Evolutionary conservation across 2,888 invertebrate genomes (phyloP), one percentile per base, ranked within the genome.

Genomic region (Acleris emargana): DNA sequence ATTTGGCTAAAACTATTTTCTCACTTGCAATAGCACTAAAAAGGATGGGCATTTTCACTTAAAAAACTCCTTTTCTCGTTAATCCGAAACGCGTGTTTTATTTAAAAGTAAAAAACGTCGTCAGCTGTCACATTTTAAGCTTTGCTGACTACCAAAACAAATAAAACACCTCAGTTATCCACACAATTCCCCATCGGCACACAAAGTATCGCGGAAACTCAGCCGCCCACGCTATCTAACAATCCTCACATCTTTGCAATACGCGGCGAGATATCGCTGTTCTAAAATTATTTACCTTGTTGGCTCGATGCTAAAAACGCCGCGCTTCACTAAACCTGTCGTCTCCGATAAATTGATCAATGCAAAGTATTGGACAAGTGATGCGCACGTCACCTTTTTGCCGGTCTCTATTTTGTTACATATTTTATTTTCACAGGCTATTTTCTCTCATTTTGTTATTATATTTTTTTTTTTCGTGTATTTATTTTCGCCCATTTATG

Each of bases 21-120:
- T 97, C 96, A 71, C 97, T 93, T 5, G 97, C 95, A 69, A 99
- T 95, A 3, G 97, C 97, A 83, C 97, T 96, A 85, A 97, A 99
- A 67, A 99, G 86, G 72, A 99, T 96, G 18, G 98, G 97, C 98
- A 99, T 99, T 77, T 70, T 82, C 17, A 58, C 45, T 18, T n/a
- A 43, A 25, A 62, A 17, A 52, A 6, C n/a, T 16, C 16, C 28
- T 51, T n/a, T 5, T 17, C 4, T 38, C 38, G 13, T 38, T 9
- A 9, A 4, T 3, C 3, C 4, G 4, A 38, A 38, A 38, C 38
- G 38, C 13, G 38, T 13, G 11, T 38, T 38, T 38, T 38, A 38
- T 13, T 38, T 11, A 38, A 38, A 38, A 38, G 38, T 16, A 43
- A 16, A n/a, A 45, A 45, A 45, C 17, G 13, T 2, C 6, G 5